Evolutionary conservation across 2,797 vertebrate species (phyloP), one percentile per base, ranked within the genome.

Genomic region (Leontopithecus rosalia): DNA sequence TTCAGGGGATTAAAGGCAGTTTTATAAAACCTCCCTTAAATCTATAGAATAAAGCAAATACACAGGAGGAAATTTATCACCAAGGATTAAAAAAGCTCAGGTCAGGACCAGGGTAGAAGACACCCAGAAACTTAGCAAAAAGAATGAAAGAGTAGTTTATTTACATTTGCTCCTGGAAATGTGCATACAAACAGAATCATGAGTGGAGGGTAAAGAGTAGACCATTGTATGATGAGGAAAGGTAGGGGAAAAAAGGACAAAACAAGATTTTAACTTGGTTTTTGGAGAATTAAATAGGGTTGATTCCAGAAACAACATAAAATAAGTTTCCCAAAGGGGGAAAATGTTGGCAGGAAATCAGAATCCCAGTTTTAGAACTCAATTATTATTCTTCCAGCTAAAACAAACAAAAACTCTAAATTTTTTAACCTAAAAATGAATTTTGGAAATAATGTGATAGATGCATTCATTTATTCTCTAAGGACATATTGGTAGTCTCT

Each of bases 291-390:
- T 98, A 97, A 94, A 81, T 95, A 97, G 96, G 82, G 43, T 12
- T 93, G 80, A 96, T 97, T 89, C 97, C 88, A 97, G 91, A 92
- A 98, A 97, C 92, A 97, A 91, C 72, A 92, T 95, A 80, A 92
- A 94, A 90, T 96, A 58, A 98, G 98, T 98, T 98, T 98, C 98
- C 97, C 98, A 86, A 84, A 97, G 80, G 97, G 30, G 61, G 79
- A 6, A 70, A 91, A 79, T 82, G 95, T 97, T 93, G 97, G 97
- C 97, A 89, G 94, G 92, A 98, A 98, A 98, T 95, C 82, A 96
- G 91, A 96, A 94, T 96, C 73, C 88, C 67, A 76, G 83, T 91
- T 98, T 98, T 97, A 97, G 95, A 98, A 98, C 96, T 96, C 28
- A 96, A 39, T 26, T 26, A 83, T 88, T 91, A 85, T 88, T 97